phyloP scores from a whole-genome alignment of 2,113 vertebrate species.

The Burhinus oedicnemus region DNA sequence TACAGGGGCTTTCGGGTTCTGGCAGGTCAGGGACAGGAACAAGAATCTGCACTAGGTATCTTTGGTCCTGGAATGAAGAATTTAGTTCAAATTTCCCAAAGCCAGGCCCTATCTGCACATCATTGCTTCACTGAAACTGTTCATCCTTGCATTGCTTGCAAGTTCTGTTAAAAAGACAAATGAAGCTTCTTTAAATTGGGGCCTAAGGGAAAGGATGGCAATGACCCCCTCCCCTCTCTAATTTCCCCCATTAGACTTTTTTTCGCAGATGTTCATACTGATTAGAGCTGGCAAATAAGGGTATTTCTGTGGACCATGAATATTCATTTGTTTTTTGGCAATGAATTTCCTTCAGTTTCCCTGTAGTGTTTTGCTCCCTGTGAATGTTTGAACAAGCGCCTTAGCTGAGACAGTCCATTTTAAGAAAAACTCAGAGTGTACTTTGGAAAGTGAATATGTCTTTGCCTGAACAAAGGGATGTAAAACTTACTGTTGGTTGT shows the following conservation, averaged over 20 bases:
- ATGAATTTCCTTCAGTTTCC: conserved; percentile 26
- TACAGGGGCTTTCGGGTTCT: background rate
- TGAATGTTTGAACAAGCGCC: background rate
- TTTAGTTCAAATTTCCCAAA: background rate
- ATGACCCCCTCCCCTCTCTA: conserved; percentile 11
- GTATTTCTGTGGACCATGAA: conserved; percentile 51
- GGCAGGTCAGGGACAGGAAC: background rate
- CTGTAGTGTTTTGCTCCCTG: conserved; percentile 1
- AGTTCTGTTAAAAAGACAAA: conserved; percentile 43
- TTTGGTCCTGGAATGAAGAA: background rate
- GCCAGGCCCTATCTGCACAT: background rate
- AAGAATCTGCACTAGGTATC: background rate
- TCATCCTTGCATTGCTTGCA: background rate
- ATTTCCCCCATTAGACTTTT: conserved; percentile 36
- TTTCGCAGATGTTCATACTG: conserved; percentile 53
- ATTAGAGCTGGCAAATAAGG: conserved; percentile 49
- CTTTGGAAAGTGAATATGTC: background rate
- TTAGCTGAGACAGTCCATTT: background rate
- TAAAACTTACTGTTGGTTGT: background rate
- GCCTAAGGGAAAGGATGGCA: conserved; percentile 4
- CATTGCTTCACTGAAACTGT: background rate
- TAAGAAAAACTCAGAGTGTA: background rate
- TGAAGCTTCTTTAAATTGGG: conserved; percentile 17
- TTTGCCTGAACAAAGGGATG: background rate
- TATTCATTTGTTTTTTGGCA: conserved; percentile 59